These are phyloP conservation scores for Drosophila recens DNA, from an alignment of 2,888 invertebrate genomes.

Conservation along the genomic window DNA sequence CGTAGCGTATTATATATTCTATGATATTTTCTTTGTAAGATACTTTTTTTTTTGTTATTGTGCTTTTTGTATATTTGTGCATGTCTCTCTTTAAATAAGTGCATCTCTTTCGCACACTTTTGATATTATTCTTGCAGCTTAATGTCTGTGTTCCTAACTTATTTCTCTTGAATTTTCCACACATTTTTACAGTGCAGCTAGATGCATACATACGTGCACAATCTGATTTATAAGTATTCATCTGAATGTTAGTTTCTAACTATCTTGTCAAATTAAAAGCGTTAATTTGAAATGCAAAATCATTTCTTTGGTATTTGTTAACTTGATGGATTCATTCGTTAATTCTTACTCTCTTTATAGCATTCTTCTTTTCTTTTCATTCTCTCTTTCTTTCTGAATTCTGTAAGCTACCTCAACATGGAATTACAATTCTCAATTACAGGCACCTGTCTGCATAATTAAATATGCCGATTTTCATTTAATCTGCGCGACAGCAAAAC, in stretches of 20 bases:
- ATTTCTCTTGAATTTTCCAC: conserved; percentile 62
- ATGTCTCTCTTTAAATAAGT: conserved; percentile 17
- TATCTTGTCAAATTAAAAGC: neutral
- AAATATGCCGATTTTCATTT: conserved; percentile 79
- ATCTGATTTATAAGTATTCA: conserved; percentile 9
- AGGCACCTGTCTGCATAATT: conserved; percentile 77
- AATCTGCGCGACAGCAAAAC: conserved; percentile 59
- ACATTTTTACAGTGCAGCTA: conserved; percentile 9
- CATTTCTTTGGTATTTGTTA: neutral
- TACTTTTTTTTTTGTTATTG: conserved; percentile 50
- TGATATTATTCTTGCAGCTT: conserved; percentile 51
- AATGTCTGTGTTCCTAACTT: conserved; percentile 61
- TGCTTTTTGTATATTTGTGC: conserved; percentile 40
- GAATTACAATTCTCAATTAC: conserved; percentile 73
- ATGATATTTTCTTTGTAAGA: conserved; percentile 34
- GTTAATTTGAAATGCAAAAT: neutral
- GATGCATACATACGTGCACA: conserved; percentile 18
- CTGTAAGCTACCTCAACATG: neutral
- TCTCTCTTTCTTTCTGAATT: neutral
- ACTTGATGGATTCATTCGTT: neutral
- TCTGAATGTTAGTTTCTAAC: neutral
- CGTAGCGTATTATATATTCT: conserved; percentile 5
- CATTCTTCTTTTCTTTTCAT: neutral
- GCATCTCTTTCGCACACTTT: conserved; percentile 35
- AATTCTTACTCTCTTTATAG: neutral